phyloP scores from a whole-genome alignment of 2,797 vertebrate species.

The Melanotaenia parkinsoni region DNA sequence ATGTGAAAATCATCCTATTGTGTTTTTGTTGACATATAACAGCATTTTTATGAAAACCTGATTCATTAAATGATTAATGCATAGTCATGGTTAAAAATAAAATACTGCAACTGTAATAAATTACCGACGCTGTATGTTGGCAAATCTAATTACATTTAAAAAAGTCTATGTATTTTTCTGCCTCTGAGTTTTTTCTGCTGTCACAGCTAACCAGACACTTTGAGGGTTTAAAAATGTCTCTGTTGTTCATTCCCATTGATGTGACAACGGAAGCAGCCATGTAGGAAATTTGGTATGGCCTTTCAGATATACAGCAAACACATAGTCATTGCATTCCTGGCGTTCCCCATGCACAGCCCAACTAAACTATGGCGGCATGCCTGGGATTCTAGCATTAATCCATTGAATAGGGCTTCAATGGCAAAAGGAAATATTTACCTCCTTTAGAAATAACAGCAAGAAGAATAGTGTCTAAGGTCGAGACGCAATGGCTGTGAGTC shows the following conservation, averaged over 20 bases:
- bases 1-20: too few species aligned
- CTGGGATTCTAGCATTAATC: slow-evolving; percentile 72
- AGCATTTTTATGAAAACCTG: too few species aligned
- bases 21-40: too few species aligned
- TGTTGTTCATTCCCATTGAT: slow-evolving; percentile 34
- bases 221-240: slow-evolving; percentile 48
- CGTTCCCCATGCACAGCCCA: slow-evolving; percentile 57
- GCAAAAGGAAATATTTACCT: slow-evolving; percentile 77
- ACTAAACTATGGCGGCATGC: slow-evolving; percentile 59
- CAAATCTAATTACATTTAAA: too few species aligned
- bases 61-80: too few species aligned
- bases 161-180: background rate
- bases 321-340: slow-evolving; percentile 74
- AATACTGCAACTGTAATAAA: too few species aligned
- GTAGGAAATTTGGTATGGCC: slow-evolving; percentile 55
- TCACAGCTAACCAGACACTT: slow-evolving; percentile 23
- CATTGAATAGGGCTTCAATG: slow-evolving; percentile 62
- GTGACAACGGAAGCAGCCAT: slow-evolving; percentile 50
- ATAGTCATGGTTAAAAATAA: too few species aligned
- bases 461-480: slow-evolving; percentile 34
- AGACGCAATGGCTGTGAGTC: slow-evolving; percentile 28
- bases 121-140: too few species aligned
- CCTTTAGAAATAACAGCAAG: slow-evolving; percentile 57
- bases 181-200: background rate
- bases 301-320: slow-evolving; percentile 70